A percentile compares a stretch with the other conserved stretches of the same genome.
Conservation (phyloP, 2,888 invertebrate genomes). For the Slavum lentiscoides region DNA sequence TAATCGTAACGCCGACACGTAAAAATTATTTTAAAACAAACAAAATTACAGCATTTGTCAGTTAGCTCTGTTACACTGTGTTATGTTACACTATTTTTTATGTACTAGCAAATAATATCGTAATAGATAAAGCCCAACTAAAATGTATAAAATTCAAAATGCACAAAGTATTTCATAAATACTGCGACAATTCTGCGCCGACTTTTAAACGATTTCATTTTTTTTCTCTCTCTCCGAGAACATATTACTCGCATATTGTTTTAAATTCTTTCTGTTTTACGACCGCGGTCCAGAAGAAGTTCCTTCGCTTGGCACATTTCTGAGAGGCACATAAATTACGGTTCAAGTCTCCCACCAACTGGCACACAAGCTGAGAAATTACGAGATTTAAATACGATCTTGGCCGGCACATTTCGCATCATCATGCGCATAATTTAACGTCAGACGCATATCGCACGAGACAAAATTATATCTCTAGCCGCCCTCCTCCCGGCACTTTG, state of each 20-base stretch:
- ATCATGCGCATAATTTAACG: slow-evolving; percentile 53
- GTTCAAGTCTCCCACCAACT: slow-evolving; percentile 41
- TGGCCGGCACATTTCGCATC: slow-evolving; percentile 49
- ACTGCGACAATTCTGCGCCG: background rate
- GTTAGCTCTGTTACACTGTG: no score
- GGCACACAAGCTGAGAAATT: slow-evolving; percentile 50
- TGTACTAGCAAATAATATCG: no score
- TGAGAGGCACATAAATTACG: slow-evolving; percentile 45
- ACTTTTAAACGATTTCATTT: background rate
- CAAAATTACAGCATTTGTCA: no score
- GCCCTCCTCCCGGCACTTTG: background rate
- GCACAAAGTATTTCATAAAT: background rate
- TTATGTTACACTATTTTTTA: no score
- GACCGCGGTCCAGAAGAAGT: background rate
- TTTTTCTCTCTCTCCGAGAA: background rate
- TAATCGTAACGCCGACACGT: no score
- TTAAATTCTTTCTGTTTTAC: slow-evolving; percentile 33
- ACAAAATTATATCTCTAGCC: slow-evolving; percentile 49
- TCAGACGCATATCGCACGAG: slow-evolving; percentile 49
- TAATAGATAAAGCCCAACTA: no score
- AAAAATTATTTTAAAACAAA: no score
- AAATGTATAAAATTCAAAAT: no score
- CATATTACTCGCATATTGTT: slow-evolving; percentile 8
- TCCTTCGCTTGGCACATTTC: slow-evolving; percentile 28
- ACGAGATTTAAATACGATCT: slow-evolving; percentile 53